Conservation (phyloP, 2,797 vertebrate species). For the Lemur catta region DNA sequence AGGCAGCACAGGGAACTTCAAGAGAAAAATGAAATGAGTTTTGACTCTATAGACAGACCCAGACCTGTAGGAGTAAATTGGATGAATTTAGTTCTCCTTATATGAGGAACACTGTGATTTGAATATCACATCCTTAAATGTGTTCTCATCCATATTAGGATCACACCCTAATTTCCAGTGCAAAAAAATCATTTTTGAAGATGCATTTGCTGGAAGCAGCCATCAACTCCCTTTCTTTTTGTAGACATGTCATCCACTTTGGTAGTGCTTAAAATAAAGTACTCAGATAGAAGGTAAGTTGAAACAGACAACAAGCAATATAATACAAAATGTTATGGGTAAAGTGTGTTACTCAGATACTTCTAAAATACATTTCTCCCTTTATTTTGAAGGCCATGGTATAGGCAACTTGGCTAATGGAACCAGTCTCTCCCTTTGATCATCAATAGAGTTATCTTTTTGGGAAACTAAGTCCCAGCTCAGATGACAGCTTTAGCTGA, state of each 20-base stretch:
- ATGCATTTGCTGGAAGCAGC: constrained; percentile 88
- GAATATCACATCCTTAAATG: constrained; percentile 73
- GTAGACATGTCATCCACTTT: constrained; percentile 94
- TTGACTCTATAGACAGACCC: not conserved
- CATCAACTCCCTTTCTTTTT: constrained; percentile 86
- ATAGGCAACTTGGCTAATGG: constrained; percentile 95
- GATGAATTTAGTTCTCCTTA: not conserved
- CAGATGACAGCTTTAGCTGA: constrained; percentile 82
- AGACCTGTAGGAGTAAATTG: not conserved
- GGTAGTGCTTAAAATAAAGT: constrained; percentile 95
- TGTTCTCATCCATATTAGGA: constrained; percentile 82
- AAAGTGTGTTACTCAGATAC: constrained; percentile 96
- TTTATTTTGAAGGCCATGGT: constrained; percentile 94
- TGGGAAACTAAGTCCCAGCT: constrained; percentile 82
- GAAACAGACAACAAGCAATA: constrained; percentile 93
- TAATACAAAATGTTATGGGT: constrained; percentile 94
- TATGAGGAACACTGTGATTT: not conserved
- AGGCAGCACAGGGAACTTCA: not conserved
- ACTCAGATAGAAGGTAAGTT: constrained; percentile 90
- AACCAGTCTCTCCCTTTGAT: constrained; percentile 96
- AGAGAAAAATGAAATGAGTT: constrained; percentile 11
- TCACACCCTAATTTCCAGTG: constrained; percentile 90
- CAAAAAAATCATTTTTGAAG: constrained; percentile 88
- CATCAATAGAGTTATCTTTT: constrained; percentile 87
- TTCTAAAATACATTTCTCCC: constrained; percentile 91